Base-by-base conservation (phyloP, 2,113 vertebrate genomes). In the Oncorhynchus gorbuscha region DNA sequence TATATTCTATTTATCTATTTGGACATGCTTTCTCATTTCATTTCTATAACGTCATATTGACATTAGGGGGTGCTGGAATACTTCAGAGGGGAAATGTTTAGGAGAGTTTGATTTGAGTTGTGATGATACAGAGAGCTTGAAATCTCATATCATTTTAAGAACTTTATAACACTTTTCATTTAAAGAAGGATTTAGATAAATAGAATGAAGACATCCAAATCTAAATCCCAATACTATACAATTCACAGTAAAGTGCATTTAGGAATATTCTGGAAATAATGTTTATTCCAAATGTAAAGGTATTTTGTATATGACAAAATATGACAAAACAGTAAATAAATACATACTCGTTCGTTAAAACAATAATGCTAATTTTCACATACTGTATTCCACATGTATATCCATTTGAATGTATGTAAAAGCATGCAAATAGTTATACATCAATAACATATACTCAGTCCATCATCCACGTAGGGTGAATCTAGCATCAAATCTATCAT, bases 51-150 rank as follows among this genome's bases (percentile, higher is more conserved):
- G 39, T 22, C 28, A 7, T 55, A 48, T 49, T 76, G 89, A 84
- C 94, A 89, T 91, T 93, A 93, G 94, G 92, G 89, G 94, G 93
- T 88, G 94, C 94, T 94, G 92, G 84, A 92, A 92, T 89, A 88
- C 92, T 94, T 87, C 72, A 86, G 78, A 89, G 87, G 81, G 83
- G 82, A 86, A 85, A 3, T 69, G 73, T 79, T 74, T 83, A 75
- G 71, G 28, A 1, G 11, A 39, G 66, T 9, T 75, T 73, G 32
- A 79, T 72, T 70, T 82, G 13, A 79, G 72, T 71, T 61, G 65
- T 13, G 24, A 3, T 26, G 20, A 59, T 55, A 65, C 39, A 69
- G 66, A 55, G 49, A 79, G 59, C 2, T 58, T 68, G 72, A 66
- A 8, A 3, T 74, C 32, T 59, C 22, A 77, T 18, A 26, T 69